A percentile compares a stretch with the other conserved stretches of the same genome.
phyloP scores from a whole-genome alignment of 2,113 vertebrate species.

The Malurus cyaneus region DNA sequence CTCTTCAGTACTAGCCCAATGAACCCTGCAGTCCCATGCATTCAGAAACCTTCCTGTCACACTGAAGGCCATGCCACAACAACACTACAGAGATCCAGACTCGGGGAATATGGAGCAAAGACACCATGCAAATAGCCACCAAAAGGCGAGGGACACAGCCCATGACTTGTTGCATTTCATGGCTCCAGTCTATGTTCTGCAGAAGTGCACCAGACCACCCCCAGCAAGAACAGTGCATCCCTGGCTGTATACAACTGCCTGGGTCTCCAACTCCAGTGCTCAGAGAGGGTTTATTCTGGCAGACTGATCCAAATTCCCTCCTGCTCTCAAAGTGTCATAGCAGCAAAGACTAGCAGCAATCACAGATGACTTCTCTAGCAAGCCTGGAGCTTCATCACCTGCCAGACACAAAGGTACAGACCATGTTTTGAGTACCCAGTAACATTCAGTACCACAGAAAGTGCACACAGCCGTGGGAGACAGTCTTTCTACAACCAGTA shows the following conservation, averaged over 20 bases:
- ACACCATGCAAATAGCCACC: background rate
- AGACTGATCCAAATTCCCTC: background rate
- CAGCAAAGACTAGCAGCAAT: background rate
- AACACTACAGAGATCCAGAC: background rate
- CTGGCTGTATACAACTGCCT: background rate
- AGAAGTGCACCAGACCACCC: background rate
- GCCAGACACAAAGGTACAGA: background rate
- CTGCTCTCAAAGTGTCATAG: background rate
- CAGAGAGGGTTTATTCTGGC: background rate
- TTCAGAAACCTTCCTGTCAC: background rate
- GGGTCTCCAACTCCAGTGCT: background rate
- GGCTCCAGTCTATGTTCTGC: background rate
- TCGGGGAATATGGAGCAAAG: background rate
- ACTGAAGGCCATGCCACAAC: background rate
- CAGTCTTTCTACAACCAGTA: background rate
- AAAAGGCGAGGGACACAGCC: background rate
- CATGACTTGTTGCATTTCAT: background rate
- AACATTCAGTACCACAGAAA: background rate
- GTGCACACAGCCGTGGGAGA: background rate
- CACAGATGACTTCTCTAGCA: background rate
- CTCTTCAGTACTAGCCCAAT: background rate
- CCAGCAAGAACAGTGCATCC: background rate
- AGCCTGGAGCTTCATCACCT: background rate
- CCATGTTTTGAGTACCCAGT: background rate
- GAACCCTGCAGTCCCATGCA: background rate